phyloP scores from a whole-genome alignment of 2,888 invertebrate genomes.

The Tipula unca region DNA sequence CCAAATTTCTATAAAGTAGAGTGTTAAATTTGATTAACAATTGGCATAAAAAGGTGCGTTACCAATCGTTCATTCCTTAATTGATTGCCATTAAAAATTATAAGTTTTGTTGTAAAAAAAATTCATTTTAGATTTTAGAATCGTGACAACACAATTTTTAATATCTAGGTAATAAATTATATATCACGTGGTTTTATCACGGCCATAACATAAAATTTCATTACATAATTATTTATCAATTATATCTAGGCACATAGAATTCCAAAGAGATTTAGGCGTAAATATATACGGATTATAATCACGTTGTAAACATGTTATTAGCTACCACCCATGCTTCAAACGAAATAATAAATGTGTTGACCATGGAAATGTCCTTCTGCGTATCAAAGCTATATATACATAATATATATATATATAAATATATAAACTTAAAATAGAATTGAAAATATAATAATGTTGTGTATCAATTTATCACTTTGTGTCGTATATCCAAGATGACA shows the following conservation, averaged over 20 bases:
- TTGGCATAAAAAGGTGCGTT: not conserved
- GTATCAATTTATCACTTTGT: not conserved
- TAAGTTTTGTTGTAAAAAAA: not conserved
- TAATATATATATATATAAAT: too few species aligned
- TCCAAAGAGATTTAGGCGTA: not conserved
- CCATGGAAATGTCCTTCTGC: not conserved
- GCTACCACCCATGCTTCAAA: not conserved
- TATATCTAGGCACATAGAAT: not conserved
- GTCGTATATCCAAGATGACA: not conserved
- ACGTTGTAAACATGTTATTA: not conserved
- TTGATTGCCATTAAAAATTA: not conserved
- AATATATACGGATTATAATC: not conserved
- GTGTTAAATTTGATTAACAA: not conserved
- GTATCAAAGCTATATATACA: not conserved
- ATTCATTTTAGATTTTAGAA: not conserved
- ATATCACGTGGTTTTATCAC: not conserved
- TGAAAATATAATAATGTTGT: not conserved
- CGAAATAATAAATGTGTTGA: not conserved
- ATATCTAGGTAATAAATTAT: not conserved
- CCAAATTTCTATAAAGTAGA: not conserved
- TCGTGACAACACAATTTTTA: not conserved
- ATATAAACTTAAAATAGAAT: not conserved
- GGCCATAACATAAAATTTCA: not conserved
- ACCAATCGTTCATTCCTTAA: not conserved
- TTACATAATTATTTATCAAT: not conserved